Evolutionary conservation across 2,113 vertebrate species (phyloP).

Genomic region (Nyctereutes procyonoides): DNA sequence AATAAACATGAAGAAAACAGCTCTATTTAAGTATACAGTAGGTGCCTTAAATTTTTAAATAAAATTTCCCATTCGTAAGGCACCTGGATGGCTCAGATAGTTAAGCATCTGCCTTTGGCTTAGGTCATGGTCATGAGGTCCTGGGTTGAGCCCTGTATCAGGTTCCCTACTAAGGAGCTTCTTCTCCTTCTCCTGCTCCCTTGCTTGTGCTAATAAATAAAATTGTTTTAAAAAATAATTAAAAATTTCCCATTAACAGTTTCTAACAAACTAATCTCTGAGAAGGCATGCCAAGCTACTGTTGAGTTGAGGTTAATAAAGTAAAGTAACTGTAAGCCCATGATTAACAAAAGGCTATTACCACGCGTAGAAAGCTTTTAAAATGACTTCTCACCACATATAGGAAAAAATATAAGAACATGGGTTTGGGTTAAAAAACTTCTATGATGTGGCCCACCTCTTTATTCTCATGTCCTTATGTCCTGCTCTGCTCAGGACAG

Average conservation of each 20-base stretch:
- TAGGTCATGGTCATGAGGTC: not conserved
- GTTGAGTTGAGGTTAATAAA: conserved; percentile 9
- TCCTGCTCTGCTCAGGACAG: not conserved
- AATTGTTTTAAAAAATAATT: not conserved
- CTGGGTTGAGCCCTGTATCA: not conserved
- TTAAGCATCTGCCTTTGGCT: not conserved
- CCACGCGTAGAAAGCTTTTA: not conserved
- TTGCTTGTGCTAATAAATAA: not conserved
- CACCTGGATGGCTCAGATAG: not conserved
- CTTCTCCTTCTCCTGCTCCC: not conserved
- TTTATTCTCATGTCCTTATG: not conserved
- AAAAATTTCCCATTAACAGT: not conserved
- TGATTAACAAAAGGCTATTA: not conserved
- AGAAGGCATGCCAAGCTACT: not conserved
- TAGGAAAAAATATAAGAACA: not conserved
- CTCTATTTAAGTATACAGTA: not conserved
- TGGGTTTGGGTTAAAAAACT: conserved; percentile 11
- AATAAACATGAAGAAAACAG: not conserved
- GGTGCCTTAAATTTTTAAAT: not conserved
- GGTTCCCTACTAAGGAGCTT: not conserved
- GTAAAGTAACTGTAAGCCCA: not conserved
- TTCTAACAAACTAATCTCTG: not conserved
- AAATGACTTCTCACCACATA: not conserved
- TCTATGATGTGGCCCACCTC: not conserved
- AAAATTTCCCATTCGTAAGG: not conserved